phyloP scores from a whole-genome alignment of 2,113 vertebrate genomes.

The Trematocara stigmaticum region DNA sequence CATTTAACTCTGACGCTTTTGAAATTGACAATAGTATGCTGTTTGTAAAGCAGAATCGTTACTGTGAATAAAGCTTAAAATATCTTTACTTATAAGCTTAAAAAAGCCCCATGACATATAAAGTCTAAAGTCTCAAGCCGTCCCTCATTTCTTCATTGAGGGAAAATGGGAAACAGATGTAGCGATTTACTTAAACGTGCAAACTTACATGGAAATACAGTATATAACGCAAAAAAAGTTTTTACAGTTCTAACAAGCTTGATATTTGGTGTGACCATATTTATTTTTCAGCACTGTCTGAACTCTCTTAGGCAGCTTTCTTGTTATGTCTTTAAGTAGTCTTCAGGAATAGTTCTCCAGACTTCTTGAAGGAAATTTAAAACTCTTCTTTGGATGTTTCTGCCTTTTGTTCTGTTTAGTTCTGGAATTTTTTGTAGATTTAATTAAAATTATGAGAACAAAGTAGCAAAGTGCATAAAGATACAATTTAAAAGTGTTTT shows the following conservation, averaged over 20 bases:
- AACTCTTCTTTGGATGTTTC: background rate
- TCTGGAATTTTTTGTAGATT: background rate
- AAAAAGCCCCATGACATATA: too few relatives aligned
- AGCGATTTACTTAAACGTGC: background rate
- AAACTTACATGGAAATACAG: background rate
- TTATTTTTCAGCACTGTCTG: background rate
- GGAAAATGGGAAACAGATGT: too few relatives aligned
- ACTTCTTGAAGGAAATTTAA: background rate
- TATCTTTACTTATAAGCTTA: too few relatives aligned
- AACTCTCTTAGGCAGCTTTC: background rate
- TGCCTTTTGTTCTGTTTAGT: background rate
- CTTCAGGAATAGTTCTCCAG: background rate
- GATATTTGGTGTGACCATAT: background rate
- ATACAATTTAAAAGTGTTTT: background rate
- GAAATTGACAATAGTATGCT: too few relatives aligned
- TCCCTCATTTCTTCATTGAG: too few relatives aligned
- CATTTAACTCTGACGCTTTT: background rate
- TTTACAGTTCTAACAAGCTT: background rate
- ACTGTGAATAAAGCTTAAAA: too few relatives aligned
- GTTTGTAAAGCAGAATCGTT: too few relatives aligned
- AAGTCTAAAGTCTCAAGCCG: too few relatives aligned
- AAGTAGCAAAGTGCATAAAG: background rate
- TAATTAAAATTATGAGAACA: background rate
- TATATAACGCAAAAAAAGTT: background rate
- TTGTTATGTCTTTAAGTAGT: accelerated